These are phyloP conservation scores for Chydorus sphaericus DNA, from an alignment of 2,888 invertebrate species.

Conservation along the genomic window DNA sequence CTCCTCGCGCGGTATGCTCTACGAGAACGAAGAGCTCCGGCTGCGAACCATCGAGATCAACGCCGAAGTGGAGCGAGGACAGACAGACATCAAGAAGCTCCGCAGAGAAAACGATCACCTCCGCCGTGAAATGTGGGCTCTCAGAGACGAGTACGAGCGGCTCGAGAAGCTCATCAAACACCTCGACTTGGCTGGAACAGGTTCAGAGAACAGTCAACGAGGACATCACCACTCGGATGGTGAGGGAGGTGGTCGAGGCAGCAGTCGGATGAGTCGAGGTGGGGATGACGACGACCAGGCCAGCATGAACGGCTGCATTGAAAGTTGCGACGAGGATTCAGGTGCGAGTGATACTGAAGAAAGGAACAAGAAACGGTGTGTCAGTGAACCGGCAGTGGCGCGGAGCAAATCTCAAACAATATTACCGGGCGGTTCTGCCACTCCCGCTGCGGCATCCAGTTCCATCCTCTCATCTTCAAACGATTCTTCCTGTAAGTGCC, in stretches of 20 bases:
- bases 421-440: not conserved
- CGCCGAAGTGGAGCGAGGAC: constrained; percentile 82
- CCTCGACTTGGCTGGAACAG: constrained; percentile 24
- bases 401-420: not conserved
- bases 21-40: constrained; percentile 81
- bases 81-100: constrained; percentile 75
- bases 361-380: not conserved
- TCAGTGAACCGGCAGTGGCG: not conserved
- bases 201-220: not conserved
- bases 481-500: not conserved
- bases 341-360: constrained; percentile 3
- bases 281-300: not conserved
- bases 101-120: constrained; percentile 76
- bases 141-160: constrained; percentile 76
- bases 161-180: constrained; percentile 57
- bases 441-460: not conserved
- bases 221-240: not conserved
- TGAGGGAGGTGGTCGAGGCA: constrained; percentile 19
- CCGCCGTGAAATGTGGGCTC: constrained; percentile 69
- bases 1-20: constrained; percentile 82
- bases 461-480: not conserved
- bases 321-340: constrained; percentile 18
- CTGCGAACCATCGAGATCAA: constrained; percentile 80
- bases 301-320: constrained; percentile 14
- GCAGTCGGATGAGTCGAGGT: not conserved